Evolutionary conservation across 2,888 invertebrate genomes (phyloP).

Genomic region (Drosophila nr. fundita): DNA sequence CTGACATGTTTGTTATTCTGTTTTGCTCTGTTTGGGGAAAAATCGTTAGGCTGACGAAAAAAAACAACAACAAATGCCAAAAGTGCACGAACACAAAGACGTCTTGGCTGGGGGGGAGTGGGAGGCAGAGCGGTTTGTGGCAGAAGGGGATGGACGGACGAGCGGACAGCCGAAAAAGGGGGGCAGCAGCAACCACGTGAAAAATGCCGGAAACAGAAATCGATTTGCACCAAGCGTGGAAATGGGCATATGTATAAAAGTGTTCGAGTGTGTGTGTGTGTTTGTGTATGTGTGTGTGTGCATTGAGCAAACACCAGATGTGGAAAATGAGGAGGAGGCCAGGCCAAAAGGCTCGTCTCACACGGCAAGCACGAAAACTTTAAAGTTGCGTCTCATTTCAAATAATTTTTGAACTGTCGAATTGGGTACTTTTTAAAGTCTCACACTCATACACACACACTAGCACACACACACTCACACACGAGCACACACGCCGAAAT

Average conservation of each 20-base stretch:
- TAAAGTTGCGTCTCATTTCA: constrained; percentile 20
- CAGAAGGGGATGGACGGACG: constrained; percentile 33
- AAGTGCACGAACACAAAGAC: constrained; percentile 67
- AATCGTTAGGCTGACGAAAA: constrained; percentile 71
- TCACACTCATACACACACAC: neutral
- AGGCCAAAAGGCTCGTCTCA: constrained; percentile 14
- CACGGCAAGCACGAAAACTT: neutral
- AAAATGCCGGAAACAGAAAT: constrained; percentile 85
- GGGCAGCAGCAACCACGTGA: constrained; percentile 80
- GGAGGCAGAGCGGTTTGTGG: constrained; percentile 2
- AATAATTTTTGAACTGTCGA: constrained; percentile 19
- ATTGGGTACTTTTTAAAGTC: neutral
- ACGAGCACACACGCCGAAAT: constrained; percentile 52
- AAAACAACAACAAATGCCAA: constrained; percentile 63
- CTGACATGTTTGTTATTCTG: constrained; percentile 51
- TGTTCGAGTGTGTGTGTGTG: constrained; percentile 17
- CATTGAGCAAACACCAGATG: constrained; percentile 28
- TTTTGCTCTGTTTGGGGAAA: constrained; percentile 63
- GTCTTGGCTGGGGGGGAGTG: neutral
- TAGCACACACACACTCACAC: constrained; percentile 2
- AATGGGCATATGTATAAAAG: constrained; percentile 39
- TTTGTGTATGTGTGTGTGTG: constrained; percentile 27
- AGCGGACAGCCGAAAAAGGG: constrained; percentile 20
- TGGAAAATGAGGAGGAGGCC: constrained; percentile 4
- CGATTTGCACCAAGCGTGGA: constrained; percentile 76